Evolutionary conservation across 2,888 invertebrate species (phyloP).

Genomic region (Folsomia candida): DNA sequence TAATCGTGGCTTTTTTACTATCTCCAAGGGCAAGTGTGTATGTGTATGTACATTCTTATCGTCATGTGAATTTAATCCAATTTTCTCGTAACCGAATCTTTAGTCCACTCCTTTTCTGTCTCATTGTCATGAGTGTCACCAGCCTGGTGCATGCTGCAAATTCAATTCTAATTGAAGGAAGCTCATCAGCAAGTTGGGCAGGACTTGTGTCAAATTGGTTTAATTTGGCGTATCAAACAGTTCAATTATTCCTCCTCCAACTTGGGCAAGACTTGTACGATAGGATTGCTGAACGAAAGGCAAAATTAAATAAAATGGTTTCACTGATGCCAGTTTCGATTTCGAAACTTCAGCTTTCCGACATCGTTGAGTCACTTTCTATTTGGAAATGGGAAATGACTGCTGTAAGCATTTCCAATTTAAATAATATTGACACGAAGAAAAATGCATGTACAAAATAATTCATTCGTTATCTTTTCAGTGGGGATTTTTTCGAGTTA

Average conservation of each 20-base stretch:
- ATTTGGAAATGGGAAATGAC: slow-evolving; percentile 41
- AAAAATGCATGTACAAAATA: background rate
- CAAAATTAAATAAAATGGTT: slow-evolving; percentile 34
- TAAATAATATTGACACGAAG: background rate
- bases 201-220: slow-evolving; percentile 34
- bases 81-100: no score
- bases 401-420: slow-evolving; percentile 17
- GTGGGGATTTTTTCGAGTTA: slow-evolving; percentile 38
- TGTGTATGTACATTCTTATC: no score
- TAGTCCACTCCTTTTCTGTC: slow-evolving; percentile 36
- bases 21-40: no score
- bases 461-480: slow-evolving; percentile 9
- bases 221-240: slow-evolving; percentile 36
- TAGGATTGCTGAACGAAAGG: slow-evolving; percentile 37
- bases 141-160: slow-evolving; percentile 40
- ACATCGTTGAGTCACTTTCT: slow-evolving; percentile 34
- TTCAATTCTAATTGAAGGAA: slow-evolving; percentile 37
- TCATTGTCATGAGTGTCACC: slow-evolving; percentile 40
- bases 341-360: slow-evolving; percentile 33
- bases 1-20: no score
- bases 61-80: no score
- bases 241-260: slow-evolving; percentile 36
- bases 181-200: slow-evolving; percentile 30
- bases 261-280: slow-evolving; percentile 40
- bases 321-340: slow-evolving; percentile 27